Percentiles rank a stretch among this genome's conserved stretches.
Conservation (phyloP, 2,888 invertebrate genomes). For the Athalia cordata region DNA sequence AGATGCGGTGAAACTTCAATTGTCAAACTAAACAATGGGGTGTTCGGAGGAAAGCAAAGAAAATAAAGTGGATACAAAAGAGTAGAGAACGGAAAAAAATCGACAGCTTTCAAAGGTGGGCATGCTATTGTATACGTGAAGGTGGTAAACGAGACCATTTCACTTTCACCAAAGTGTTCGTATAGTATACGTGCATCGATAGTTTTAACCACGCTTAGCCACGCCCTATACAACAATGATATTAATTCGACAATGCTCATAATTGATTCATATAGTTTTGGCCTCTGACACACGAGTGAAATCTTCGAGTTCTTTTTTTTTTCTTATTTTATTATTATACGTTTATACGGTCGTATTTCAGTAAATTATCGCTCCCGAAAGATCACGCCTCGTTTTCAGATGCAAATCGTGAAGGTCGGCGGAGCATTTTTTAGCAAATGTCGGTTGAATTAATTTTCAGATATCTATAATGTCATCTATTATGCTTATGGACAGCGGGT, state of each 20-base stretch:
- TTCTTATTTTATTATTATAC: too few species aligned
- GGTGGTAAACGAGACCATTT: constrained; percentile 15
- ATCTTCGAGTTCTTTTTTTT: constrained; percentile 5
- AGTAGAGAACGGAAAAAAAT: constrained; percentile 6
- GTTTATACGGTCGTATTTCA: too few species aligned
- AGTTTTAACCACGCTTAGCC: not conserved
- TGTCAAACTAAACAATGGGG: constrained; percentile 11
- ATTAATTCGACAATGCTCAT: constrained; percentile 18
- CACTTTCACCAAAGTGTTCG: constrained; percentile 30
- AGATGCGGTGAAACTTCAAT: not conserved
- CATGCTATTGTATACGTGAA: not conserved
- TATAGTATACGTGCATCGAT: constrained; percentile 5
- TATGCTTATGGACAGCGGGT: not conserved
- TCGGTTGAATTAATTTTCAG: not conserved
- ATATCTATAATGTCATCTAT: not conserved
- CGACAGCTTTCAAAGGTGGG: constrained; percentile 23
- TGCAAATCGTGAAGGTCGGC: constrained; percentile 14
- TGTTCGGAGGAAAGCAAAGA: not conserved
- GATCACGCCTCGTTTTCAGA: not conserved
- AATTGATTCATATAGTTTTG: constrained; percentile 8
- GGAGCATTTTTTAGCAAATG: not conserved
- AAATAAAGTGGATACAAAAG: not conserved
- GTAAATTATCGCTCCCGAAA: too few species aligned
- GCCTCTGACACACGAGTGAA: constrained; percentile 7
- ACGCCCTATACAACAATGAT: constrained; percentile 21